These are phyloP conservation scores for Drosophila simulans DNA, from an alignment of 1,140 invertebrate species.

Conservation along the genomic window DNA sequence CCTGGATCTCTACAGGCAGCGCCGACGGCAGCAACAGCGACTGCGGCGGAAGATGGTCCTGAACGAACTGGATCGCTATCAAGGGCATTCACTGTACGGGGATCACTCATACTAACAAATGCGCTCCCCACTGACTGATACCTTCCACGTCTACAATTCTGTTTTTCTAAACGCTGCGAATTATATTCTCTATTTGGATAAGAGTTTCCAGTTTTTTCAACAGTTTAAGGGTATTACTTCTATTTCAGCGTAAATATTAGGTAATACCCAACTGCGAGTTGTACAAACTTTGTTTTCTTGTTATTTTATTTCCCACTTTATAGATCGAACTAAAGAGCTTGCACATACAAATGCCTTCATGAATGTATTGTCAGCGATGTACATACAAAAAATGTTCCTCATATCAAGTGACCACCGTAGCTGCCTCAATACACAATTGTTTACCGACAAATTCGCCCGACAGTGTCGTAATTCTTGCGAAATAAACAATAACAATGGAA, in stretches of 20 bases:
- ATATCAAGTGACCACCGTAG: background rate
- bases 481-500: constrained; percentile 8
- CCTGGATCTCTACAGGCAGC: constrained; percentile 7
- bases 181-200: background rate
- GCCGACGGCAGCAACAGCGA: background rate
- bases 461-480: constrained; percentile 14
- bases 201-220: background rate
- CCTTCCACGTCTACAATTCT: background rate
- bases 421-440: constrained; percentile 8
- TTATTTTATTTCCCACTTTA: background rate
- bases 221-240: too few species aligned
- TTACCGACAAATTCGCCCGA: constrained; percentile 9
- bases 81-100: background rate
- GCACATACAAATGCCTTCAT: too few species aligned
- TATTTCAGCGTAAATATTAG: too few species aligned
- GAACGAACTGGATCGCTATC: background rate
- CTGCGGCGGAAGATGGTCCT: background rate
- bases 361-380: too few species aligned
- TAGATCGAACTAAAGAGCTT: background rate
- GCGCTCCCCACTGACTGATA: background rate
- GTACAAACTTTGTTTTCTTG: too few species aligned
- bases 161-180: constrained; percentile 1
- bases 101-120: background rate
- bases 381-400: too few species aligned
- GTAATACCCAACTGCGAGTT: background rate